A percentile compares a stretch with the other conserved stretches of the same genome.
phyloP scores from a whole-genome alignment of 2,888 invertebrate genomes.

The Dasysyrphus albostriatus region DNA sequence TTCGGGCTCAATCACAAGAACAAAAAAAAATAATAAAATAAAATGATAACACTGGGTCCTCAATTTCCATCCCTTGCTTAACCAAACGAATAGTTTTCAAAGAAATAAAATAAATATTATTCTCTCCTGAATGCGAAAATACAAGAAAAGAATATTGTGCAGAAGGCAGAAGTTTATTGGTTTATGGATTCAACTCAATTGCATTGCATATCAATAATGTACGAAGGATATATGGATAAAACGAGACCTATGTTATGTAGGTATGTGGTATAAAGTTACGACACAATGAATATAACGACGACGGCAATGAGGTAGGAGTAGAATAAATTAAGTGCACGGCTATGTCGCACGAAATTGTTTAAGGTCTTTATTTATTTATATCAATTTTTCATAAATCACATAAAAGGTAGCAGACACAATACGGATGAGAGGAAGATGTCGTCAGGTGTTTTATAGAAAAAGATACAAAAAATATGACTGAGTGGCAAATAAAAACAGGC shows the following conservation, averaged over 20 bases:
- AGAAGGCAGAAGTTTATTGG: slow-evolving; percentile 64
- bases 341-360: background rate
- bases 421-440: no score
- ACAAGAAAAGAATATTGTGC: slow-evolving; percentile 27
- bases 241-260: background rate
- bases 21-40: background rate
- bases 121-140: slow-evolving; percentile 38
- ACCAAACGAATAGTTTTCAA: slow-evolving; percentile 53
- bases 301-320: background rate
- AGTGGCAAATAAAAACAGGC: no score
- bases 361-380: background rate
- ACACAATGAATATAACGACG: slow-evolving; percentile 8
- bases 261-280: slow-evolving; percentile 1
- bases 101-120: slow-evolving; percentile 47
- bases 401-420: background rate
- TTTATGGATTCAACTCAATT: slow-evolving; percentile 73
- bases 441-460: no score
- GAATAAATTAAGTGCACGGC: background rate
- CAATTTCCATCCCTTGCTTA: slow-evolving; percentile 4
- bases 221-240: background rate
- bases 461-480: no score
- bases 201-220: slow-evolving; percentile 67
- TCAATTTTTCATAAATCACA: background rate
- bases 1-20: background rate
- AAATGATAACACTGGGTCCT: background rate